Conservation (phyloP, 2,888 invertebrate genomes). For the Neuroscelio doddi region DNA sequence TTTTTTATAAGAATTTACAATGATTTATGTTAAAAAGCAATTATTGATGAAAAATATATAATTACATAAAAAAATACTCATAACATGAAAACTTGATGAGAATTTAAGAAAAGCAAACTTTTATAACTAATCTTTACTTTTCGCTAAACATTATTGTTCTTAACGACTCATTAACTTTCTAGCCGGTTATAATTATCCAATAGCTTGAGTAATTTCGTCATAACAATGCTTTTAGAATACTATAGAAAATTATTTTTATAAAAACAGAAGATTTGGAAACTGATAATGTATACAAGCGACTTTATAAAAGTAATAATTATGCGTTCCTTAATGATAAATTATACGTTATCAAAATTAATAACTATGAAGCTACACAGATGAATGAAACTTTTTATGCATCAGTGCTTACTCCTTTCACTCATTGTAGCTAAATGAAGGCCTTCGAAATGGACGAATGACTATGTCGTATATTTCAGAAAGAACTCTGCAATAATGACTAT, state of each 20-base stretch:
- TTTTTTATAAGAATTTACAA: background rate
- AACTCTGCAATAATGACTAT: background rate
- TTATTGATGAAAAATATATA: no score
- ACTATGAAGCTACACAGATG: slow-evolving; percentile 7
- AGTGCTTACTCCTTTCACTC: slow-evolving; percentile 35
- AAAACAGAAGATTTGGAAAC: background rate
- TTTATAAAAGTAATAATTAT: no score
- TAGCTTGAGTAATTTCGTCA: no score
- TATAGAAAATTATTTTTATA: no score
- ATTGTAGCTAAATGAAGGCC: slow-evolving; percentile 18
- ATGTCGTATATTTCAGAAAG: slow-evolving; percentile 18
- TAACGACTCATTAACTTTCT: no score
- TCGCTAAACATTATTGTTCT: no score
- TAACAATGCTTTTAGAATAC: no score
- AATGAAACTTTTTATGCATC: slow-evolving; percentile 28
- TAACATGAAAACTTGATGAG: background rate
- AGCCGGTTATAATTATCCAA: no score
- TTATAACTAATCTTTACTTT: no score
- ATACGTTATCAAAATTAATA: background rate
- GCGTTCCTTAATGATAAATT: background rate
- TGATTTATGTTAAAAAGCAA: background rate
- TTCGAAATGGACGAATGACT: slow-evolving; percentile 29
- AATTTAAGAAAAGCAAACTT: background rate
- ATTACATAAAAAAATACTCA: background rate
- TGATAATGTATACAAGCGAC: background rate